Evolutionary conservation across 2,797 vertebrate species (phyloP), one percentile per base, ranked within the genome.

Genomic region (Morelia viridis): DNA sequence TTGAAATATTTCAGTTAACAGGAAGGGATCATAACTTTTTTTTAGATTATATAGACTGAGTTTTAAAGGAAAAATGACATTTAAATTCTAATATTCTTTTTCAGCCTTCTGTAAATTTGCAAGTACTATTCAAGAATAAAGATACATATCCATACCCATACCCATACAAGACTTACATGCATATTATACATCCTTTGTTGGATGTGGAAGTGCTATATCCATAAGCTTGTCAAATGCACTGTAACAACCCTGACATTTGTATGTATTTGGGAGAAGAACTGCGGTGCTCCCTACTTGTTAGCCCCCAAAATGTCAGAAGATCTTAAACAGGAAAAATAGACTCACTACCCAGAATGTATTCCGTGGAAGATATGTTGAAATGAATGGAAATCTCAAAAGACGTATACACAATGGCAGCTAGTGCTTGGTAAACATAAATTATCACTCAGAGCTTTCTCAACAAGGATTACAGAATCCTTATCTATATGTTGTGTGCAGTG

Each of bases 1-100:
- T 35, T 1, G 35, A 41, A 76, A 76, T 76, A 68, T 62, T 94
- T 88, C 26, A 90, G 41, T 90, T 76, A 85, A 13, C 35, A 41
- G 86, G 91, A 91, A 87, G 68, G 91, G 88, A 8, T 2, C 50
- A 87, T 53, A 87, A 89, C 76, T 90, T 9, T 89, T 88, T 2
- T 65, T 92, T 94, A 31, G 35, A 91, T 71, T 87, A 90, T 94
- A 85, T 41, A 89, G 4, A 85, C 11, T 22, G 15, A 89, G 41
- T 85, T 89, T 71, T 53, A 85, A 94, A 92, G 15, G 76, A 68
- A 92, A 93, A 24, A 35, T 12, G 64, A 17, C 35, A 15, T 93
- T 92, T 91, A 46, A 0, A 0, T 94, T 93, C 91, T 88, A 90
- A 50, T 1, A 1, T 12, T 56, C 2, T 46, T 88, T 61, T 60